phyloP scores from a whole-genome alignment of 2,797 vertebrate genomes.

The Myotis planiceps region DNA sequence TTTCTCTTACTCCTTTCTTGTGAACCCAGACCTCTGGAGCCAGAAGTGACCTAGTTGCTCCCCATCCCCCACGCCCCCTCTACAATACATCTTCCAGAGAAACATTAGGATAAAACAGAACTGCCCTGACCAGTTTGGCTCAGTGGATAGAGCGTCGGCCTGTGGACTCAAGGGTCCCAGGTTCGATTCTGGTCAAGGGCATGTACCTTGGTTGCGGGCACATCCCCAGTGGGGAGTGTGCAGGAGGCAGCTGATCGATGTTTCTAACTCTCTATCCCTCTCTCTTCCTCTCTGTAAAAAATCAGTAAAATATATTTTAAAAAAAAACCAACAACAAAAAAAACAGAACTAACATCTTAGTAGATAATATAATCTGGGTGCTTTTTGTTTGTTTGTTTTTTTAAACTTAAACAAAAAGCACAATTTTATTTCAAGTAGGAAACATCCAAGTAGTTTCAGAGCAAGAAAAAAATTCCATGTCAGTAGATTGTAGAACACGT shows the following conservation, averaged over 20 bases:
- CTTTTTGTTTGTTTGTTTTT: neutral
- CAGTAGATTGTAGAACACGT: neutral
- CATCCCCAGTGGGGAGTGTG: too few species aligned
- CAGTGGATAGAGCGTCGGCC: too few species aligned
- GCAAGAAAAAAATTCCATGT: neutral
- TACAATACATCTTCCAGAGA: neutral
- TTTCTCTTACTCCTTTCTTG: neutral
- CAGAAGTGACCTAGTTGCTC: neutral
- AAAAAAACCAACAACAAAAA: too few species aligned
- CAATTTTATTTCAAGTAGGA: slow-evolving; percentile 62
- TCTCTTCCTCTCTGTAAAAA: too few species aligned
- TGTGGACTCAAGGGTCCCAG: too few species aligned
- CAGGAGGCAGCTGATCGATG: too few species aligned
- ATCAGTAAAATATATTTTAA: too few species aligned
- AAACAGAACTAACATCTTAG: neutral
- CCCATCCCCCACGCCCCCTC: neutral
- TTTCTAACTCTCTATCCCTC: too few species aligned
- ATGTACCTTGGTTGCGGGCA: too few species aligned
- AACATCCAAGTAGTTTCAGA: slow-evolving; percentile 28
- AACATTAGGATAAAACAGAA: neutral
- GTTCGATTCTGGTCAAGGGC: too few species aligned
- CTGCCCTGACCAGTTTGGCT: too few species aligned
- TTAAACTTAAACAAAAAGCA: neutral
- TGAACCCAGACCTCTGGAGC: neutral
- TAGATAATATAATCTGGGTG: neutral